Evolutionary conservation across 2,797 vertebrate genomes (phyloP).

Genomic region (Eulemur rubriventer): DNA sequence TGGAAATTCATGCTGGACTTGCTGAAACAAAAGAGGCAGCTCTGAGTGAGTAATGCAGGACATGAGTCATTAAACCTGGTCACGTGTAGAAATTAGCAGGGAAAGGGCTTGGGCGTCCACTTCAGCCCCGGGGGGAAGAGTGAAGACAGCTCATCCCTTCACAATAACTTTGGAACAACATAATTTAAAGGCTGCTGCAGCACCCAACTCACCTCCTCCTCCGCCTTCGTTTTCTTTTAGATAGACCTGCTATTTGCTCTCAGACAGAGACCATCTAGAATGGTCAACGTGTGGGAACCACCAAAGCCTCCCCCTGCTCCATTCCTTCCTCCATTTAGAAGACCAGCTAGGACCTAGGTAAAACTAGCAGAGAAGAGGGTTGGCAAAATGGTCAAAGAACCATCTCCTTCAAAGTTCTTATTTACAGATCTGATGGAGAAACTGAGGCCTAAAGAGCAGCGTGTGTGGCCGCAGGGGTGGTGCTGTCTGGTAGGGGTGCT

Average conservation of each 20-base stretch:
- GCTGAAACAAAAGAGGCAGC: neutral
- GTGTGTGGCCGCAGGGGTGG: rapidly evolving
- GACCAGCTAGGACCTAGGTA: neutral
- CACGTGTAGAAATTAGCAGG: neutral
- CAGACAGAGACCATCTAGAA: neutral
- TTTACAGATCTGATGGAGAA: neutral
- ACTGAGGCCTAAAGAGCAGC: neutral
- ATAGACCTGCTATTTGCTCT: neutral
- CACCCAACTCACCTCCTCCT: neutral
- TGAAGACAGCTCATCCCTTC: neutral
- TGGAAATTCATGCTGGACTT: neutral
- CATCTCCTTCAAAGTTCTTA: neutral
- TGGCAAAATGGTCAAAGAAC: neutral
- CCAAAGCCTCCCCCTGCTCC: neutral
- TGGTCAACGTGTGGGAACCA: neutral
- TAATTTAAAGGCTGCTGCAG: neutral
- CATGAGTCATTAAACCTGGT: neutral
- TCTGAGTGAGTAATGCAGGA: neutral
- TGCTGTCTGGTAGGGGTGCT: neutral
- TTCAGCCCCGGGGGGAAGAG: neutral
- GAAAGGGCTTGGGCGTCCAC: too few relatives aligned
- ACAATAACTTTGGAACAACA: neutral
- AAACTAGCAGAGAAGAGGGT: neutral
- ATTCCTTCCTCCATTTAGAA: neutral
- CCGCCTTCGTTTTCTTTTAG: neutral